Percentiles rank a stretch among this genome's conserved stretches.
Conservation (phyloP, 2,113 vertebrate genomes). For the Lepisosteus oculatus region DNA sequence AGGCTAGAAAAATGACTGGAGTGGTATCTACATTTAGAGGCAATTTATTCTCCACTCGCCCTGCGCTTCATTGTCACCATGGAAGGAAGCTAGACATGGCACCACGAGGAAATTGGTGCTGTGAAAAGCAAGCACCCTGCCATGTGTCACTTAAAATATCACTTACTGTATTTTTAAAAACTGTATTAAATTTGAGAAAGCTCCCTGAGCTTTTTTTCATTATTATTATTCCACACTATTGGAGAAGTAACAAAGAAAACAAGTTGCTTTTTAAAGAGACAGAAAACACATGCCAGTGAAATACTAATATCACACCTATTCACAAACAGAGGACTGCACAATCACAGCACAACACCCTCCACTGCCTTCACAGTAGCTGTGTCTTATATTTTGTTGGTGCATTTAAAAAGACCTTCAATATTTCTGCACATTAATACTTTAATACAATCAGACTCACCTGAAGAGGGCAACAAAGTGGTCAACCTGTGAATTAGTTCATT, state of each 20-base stretch:
- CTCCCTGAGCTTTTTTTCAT: not conserved
- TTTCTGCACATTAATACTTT: too few species aligned
- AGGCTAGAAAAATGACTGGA: not conserved
- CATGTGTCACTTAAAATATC: slow-evolving; percentile 7
- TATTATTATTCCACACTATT: not conserved
- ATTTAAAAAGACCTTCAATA: too few species aligned
- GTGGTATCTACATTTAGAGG: not conserved
- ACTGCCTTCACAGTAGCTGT: too few species aligned
- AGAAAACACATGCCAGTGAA: too few species aligned
- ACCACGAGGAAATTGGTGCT: not conserved
- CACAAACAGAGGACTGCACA: too few species aligned
- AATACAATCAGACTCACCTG: too few species aligned
- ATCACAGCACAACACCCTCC: too few species aligned
- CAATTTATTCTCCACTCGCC: not conserved
- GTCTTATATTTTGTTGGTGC: too few species aligned
- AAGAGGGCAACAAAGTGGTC: too few species aligned
- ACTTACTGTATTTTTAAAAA: not conserved
- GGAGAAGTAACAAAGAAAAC: not conserved
- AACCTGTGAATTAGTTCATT: too few species aligned
- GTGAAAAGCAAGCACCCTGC: slow-evolving; percentile 6
- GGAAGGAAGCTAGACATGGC: not conserved
- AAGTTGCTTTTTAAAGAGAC: not conserved
- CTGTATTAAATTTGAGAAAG: not conserved
- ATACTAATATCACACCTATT: too few species aligned
- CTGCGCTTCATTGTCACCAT: not conserved